A percentile compares a stretch with the other conserved stretches of the same genome.
These are phyloP conservation scores for Grus americana DNA, from an alignment of 2,113 vertebrate species.

Conservation along the genomic window DNA sequence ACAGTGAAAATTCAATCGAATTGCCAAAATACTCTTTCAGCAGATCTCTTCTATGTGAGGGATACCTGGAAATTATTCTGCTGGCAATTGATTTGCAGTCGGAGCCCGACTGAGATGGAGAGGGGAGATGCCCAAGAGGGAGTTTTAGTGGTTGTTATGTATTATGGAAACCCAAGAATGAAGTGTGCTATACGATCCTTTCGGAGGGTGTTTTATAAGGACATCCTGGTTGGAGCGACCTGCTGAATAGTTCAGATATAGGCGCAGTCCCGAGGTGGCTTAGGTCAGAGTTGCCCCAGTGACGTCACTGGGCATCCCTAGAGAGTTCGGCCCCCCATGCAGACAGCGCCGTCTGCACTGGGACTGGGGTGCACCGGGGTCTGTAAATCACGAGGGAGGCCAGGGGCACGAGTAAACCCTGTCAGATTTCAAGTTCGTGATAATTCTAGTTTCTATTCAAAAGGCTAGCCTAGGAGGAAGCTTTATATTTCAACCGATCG, in stretches of 20 bases:
- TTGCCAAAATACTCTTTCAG: not conserved
- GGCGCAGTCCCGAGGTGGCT: not conserved
- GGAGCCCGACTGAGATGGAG: rapidly evolving
- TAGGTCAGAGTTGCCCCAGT: not conserved
- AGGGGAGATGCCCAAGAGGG: not conserved
- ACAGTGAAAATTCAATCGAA: conserved; percentile 28
- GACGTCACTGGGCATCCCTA: too few relatives aligned
- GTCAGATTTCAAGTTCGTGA: too few relatives aligned
- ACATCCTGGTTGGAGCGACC: not conserved
- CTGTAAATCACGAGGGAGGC: not conserved
- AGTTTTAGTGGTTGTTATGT: rapidly evolving
- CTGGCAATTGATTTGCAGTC: not conserved
- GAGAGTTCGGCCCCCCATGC: not conserved
- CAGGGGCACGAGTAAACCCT: not conserved
- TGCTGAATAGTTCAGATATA: not conserved
- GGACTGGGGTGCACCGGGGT: not conserved
- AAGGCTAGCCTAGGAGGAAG: not conserved
- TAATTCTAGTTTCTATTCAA: not conserved
- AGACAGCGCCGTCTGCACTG: not conserved
- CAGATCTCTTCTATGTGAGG: not conserved
- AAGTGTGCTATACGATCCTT: rapidly evolving
- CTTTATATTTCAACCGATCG: not conserved
- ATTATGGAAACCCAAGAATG: not conserved
- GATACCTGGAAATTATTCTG: not conserved
- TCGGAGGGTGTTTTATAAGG: not conserved